Conservation (phyloP, 1,140 invertebrate genomes). For the Eulimnadia texana region DNA sequence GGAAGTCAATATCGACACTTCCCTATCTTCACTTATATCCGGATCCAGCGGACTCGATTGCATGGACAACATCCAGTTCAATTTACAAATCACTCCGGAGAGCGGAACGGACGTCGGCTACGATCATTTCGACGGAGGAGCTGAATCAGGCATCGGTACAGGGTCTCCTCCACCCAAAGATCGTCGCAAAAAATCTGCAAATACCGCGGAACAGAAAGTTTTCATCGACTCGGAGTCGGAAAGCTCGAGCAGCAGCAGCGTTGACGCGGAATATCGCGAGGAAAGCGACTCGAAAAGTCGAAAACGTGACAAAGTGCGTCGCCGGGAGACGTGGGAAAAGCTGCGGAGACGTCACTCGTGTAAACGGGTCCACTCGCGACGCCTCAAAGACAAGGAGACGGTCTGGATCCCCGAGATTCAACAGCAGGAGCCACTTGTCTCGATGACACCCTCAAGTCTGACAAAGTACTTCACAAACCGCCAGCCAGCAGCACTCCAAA, state of each 20-base stretch:
- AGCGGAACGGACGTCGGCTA: neutral
- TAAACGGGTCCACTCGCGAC: conserved; percentile 1
- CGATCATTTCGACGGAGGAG: neutral
- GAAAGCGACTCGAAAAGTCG: neutral
- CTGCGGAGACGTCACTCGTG: conserved; percentile 15
- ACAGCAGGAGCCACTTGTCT: neutral
- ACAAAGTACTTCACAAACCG: neutral
- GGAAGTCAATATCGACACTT: neutral
- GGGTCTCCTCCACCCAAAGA: conserved; percentile 13
- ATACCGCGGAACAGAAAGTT: neutral
- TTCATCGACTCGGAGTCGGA: neutral
- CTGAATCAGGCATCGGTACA: conserved; percentile 12
- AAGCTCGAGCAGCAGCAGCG: neutral
- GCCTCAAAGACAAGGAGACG: neutral
- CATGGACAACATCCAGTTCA: neutral
- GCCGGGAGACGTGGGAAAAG: conserved; percentile 15
- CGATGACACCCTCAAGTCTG: neutral
- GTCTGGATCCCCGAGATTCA: neutral
- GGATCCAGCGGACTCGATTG: conserved; percentile 2
- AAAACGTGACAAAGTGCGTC: conserved; percentile 7
- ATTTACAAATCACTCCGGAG: neutral
- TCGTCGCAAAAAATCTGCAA: neutral
- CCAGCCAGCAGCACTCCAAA: neutral
- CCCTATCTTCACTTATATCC: conserved; percentile 11
- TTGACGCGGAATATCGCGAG: neutral